These are phyloP conservation scores for Loriculus beryllinus DNA, from an alignment of 2,797 vertebrate species.

Conservation along the genomic window DNA sequence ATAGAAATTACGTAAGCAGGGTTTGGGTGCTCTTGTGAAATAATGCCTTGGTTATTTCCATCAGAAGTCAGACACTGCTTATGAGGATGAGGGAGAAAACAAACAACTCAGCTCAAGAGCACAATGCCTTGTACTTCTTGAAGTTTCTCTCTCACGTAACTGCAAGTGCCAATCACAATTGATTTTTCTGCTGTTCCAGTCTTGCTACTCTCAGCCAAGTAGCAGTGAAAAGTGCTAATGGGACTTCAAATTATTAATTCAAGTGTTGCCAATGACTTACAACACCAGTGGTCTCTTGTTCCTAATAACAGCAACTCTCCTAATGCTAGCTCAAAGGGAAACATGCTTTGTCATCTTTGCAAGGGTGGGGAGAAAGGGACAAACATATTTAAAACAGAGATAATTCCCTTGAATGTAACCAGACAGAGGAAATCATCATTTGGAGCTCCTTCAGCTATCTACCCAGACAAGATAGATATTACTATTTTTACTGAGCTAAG, in stretches of 20 bases:
- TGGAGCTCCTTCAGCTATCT: background rate
- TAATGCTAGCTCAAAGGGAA: background rate
- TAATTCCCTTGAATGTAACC: background rate
- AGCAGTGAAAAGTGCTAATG: background rate
- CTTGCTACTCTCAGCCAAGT: background rate
- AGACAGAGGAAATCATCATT: background rate
- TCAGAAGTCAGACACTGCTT: background rate
- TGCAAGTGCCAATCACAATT: background rate
- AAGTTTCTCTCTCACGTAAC: background rate
- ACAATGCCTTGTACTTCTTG: background rate
- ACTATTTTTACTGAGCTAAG: background rate
- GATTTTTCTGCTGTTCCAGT: background rate
- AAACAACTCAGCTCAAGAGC: background rate
- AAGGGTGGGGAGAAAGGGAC: background rate
- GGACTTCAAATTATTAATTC: background rate
- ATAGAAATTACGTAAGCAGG: background rate
- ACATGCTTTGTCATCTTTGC: constrained; percentile 54
- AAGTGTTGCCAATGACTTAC: background rate
- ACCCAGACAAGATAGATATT: background rate
- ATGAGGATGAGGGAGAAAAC: background rate
- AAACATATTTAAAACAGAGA: constrained; percentile 5
- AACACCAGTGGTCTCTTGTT: background rate
- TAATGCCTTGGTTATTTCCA: background rate
- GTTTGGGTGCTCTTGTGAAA: background rate
- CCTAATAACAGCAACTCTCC: background rate